These are phyloP conservation scores for Metopia argyrocephala DNA, from an alignment of 2,888 invertebrate species.

Conservation along the genomic window DNA sequence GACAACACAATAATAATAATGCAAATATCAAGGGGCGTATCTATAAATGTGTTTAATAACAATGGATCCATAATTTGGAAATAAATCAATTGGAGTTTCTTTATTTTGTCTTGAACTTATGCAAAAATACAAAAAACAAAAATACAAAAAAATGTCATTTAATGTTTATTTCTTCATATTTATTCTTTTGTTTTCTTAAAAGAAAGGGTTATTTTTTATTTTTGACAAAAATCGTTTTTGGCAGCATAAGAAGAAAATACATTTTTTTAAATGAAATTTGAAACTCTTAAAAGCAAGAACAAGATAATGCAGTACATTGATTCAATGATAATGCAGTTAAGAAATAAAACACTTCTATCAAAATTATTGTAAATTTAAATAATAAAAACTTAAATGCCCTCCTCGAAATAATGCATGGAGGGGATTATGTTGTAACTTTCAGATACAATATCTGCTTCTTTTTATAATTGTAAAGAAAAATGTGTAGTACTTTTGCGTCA, in stretches of 20 bases:
- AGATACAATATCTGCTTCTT: no score
- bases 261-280: no score
- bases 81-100: constrained; percentile 54
- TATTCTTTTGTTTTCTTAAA: background rate
- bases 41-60: constrained; percentile 29
- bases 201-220: background rate
- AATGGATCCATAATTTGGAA: constrained; percentile 44
- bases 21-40: constrained; percentile 61
- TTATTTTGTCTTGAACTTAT: background rate
- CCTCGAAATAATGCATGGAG: no score
- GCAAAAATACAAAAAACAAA: background rate
- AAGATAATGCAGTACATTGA: no score
- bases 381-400: no score
- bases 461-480: no score
- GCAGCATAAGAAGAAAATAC: background rate
- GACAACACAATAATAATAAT: constrained; percentile 55
- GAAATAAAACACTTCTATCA: no score
- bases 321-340: no score
- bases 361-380: no score
- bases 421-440: no score
- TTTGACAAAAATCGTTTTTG: background rate
- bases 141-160: background rate
- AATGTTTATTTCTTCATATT: background rate
- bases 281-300: no score
- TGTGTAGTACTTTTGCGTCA: no score